These are phyloP conservation scores for Gymnobelideus leadbeateri DNA, from an alignment of 2,113 vertebrate genomes.

Conservation along the genomic window DNA sequence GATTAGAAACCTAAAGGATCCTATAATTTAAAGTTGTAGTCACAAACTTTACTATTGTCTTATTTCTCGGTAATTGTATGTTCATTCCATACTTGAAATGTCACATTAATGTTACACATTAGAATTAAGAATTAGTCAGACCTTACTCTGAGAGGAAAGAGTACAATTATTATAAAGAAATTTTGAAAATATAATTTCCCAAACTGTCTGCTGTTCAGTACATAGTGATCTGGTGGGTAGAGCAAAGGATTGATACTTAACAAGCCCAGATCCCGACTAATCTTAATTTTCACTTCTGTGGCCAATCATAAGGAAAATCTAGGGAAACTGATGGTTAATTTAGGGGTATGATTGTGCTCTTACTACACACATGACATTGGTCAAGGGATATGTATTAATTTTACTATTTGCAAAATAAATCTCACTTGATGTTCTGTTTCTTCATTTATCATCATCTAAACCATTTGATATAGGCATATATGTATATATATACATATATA, in stretches of 20 bases:
- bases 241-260: not conserved
- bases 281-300: not conserved
- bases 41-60: not conserved
- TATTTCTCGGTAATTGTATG: not conserved
- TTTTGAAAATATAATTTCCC: not conserved
- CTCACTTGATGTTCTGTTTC: not conserved
- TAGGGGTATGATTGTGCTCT: not conserved
- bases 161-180: constrained; percentile 12
- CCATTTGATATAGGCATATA: not conserved
- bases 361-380: no score
- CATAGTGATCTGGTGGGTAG: not conserved
- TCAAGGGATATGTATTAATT: no score
- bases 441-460: not conserved
- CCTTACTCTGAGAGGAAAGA: constrained; percentile 3
- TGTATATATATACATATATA: no score
- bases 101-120: constrained; percentile 17
- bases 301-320: not conserved
- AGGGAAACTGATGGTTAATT: not conserved
- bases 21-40: not conserved
- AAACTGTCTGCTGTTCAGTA: not conserved
- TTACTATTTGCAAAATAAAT: no score
- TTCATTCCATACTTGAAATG: not conserved
- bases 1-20: not conserved
- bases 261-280: not conserved
- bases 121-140: constrained; percentile 6